Conservation (phyloP, 1,140 invertebrate species). For the Dinoponera quadriceps region DNA sequence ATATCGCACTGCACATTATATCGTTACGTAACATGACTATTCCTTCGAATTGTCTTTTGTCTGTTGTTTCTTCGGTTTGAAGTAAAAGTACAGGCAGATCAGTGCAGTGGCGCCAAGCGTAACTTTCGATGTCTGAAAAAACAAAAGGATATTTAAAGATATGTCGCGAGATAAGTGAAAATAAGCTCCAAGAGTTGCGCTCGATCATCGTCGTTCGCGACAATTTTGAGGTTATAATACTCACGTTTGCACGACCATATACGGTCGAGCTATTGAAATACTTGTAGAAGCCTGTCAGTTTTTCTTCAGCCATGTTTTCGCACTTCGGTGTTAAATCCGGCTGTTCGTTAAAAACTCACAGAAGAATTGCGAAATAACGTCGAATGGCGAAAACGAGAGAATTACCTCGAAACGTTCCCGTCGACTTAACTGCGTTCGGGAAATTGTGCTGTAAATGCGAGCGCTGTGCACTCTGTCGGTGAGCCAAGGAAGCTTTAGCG, state of each 20-base stretch:
- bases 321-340: not conserved
- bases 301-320: constrained; percentile 67
- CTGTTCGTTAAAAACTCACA: not conserved
- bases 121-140: constrained; percentile 73
- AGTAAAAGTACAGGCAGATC: constrained; percentile 53
- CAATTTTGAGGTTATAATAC: constrained; percentile 65
- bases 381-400: not conserved
- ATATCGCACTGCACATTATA: constrained; percentile 20
- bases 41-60: constrained; percentile 19
- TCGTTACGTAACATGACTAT: constrained; percentile 67
- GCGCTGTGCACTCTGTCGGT: too few relatives aligned
- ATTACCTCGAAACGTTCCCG: too few relatives aligned
- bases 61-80: constrained; percentile 72
- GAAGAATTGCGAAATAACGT: not conserved
- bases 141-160: not conserved
- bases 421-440: too few relatives aligned
- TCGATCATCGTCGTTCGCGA: not conserved
- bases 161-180: not conserved
- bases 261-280: constrained; percentile 80
- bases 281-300: constrained; percentile 78
- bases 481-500: too few relatives aligned
- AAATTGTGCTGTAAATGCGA: too few relatives aligned
- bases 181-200: not conserved
- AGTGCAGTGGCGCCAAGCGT: constrained; percentile 58
- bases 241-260: constrained; percentile 81